Evolutionary conservation across 2,888 invertebrate species (phyloP), one percentile per base, ranked within the genome.

Genomic region (Alcis repandata): DNA sequence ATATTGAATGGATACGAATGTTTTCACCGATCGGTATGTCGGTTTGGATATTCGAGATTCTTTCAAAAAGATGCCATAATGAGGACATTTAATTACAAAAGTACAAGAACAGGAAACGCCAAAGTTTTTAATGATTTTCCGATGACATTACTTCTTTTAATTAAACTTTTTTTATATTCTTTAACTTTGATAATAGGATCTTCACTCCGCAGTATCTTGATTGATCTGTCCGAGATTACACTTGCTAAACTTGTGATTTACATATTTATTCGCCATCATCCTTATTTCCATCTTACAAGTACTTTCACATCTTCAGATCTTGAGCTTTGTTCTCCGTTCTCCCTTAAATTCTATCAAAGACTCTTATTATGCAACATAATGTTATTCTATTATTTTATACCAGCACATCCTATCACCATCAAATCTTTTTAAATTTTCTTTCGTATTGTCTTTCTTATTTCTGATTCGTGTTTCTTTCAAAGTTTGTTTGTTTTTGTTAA

Each of bases 21-120:
- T 52, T 54, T 49, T 51, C 27, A 53, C 11, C 49, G 48, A 54
- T 20, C 38, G 45, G 51, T 15, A 57, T 60, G 52, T 46, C 51
- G 38, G 51, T 59, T 60, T 38, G 59, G 9, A 56, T 56, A 11
- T 56, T 54, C 32, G 54, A n/a, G 38, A 63, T 52, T 59, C 13
- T 53, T 59, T 59, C 32, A 41, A 64, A 64, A 40, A 32, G 58
- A 53, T 48, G 46, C 41, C 33, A 43, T 59, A 59, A 54, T 59
- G 54, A 59, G 54, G 20, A 11, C 40, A 1, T 49, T 59, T 59
- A 48, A 64, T 59, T 56, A 54, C 13, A 51, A 56, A 57, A 51
- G 36, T 36, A 11, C 20, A 22, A 15, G 22, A 45, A 43, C 53
- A 54, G 63, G 54, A 49, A 64, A 27, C 9, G 33, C 36, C 59